phyloP scores from a whole-genome alignment of 2,113 vertebrate genomes.

The Hyla sarda region DNA sequence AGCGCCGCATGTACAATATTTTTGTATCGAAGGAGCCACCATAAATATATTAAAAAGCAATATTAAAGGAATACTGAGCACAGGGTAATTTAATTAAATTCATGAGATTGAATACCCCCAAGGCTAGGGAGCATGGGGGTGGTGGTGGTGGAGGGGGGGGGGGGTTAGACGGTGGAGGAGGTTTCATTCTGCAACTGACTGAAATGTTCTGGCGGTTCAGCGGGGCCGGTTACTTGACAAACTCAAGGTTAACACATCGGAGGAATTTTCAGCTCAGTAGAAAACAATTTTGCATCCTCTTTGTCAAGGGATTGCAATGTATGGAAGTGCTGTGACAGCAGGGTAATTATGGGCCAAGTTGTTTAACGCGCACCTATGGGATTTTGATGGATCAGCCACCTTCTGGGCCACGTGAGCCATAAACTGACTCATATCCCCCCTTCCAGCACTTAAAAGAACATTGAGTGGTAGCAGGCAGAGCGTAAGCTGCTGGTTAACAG shows the following conservation, averaged over 20 bases:
- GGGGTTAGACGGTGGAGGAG: too few relatives aligned
- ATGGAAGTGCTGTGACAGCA: conserved; percentile 39
- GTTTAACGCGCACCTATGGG: conserved; percentile 30
- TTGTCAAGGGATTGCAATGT: conserved; percentile 33
- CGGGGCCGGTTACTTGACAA: conserved; percentile 17
- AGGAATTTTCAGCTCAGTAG: conserved; percentile 34
- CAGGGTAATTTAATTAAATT: conserved; percentile 73
- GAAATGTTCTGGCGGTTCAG: conserved; percentile 19
- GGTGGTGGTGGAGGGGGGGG: neutral
- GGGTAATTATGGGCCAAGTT: conserved; percentile 42
- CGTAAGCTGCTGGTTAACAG: conserved; percentile 1
- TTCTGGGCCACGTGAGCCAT: neutral
- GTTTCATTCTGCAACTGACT: conserved; percentile 66
- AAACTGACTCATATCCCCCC: neutral
- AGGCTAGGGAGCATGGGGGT: conserved; percentile 61
- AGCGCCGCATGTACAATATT: conserved; percentile 61
- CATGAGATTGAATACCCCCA: conserved; percentile 71
- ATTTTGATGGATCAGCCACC: conserved; percentile 26
- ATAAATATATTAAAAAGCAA: conserved; percentile 70
- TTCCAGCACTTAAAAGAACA: conserved; percentile 38
- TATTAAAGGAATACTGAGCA: conserved; percentile 71
- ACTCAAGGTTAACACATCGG: conserved; percentile 54
- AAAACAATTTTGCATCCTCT: conserved; percentile 47
- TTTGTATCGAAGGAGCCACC: conserved; percentile 64
- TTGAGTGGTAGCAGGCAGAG: conserved; percentile 13